Base-by-base conservation (phyloP, 2,888 invertebrate genomes). In the Harpagoxenus sublaevis region DNA sequence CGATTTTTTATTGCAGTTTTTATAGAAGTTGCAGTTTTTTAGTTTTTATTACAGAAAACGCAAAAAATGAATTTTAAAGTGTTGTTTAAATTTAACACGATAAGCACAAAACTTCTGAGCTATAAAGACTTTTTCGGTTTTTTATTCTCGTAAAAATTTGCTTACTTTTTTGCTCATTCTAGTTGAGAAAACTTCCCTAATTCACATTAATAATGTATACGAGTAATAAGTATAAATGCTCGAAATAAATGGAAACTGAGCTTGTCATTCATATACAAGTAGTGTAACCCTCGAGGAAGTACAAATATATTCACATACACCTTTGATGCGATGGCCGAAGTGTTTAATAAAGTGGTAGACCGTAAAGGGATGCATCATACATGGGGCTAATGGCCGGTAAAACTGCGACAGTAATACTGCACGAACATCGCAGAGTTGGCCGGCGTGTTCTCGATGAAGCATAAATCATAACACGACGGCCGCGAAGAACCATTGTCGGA, bases 361-460 rank as follows among this genome's bases (percentile, higher is more conserved):
- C 86, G 71, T 87, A 81, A 81, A 70, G 78, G 39, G 71, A 83
- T 86, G 71, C 78, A 87, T 89, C 86, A 87, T 78, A 85, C 60
- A 62, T 66, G 70, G 53, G 57, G 81, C 75, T 90, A 89, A 90
- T 90, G 87, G 83, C 66, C 84, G 85, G 84, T 85, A 82, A 90
- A 90, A 90, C 88, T 88, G 86, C 86, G 84, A 85, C 84, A 83
- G 84, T 87, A 88, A 88, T 74, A 79, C 84, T 68, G 71, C 83
- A 78, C 60, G 71, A 82, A 84, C 89, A 86, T 86, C 71, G 77
- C 82, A 57, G 53, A 68, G 77, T 83, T 84, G 81, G 42, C 68
- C 57, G 83, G 57, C 60, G 66, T 78, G 62, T 85, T 70, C 57
- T 63, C 82, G 63, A 81, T 39, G 66, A 83, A 75, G 63, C 88